phyloP scores from a whole-genome alignment of 2,797 vertebrate species.

The Orestias chungarensis region DNA sequence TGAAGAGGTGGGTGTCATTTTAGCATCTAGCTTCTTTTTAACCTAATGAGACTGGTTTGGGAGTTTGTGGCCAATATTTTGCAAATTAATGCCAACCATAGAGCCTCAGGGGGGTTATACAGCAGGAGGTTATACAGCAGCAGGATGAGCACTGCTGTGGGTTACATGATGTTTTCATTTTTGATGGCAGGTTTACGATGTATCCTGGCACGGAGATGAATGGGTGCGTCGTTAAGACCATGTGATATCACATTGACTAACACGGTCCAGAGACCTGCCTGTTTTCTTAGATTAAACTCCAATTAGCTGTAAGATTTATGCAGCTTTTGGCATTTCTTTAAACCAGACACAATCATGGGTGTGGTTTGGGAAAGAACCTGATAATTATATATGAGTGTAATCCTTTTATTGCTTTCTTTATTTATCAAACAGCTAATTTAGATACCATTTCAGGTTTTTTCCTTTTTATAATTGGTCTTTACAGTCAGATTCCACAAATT shows the following conservation, averaged over 20 bases:
- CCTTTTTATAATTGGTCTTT: neutral
- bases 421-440: neutral
- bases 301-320: neutral
- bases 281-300: neutral
- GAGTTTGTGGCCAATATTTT: constrained; percentile 32
- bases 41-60: constrained; percentile 55
- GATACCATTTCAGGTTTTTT: neutral
- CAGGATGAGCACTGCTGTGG: constrained; percentile 26
- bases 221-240: constrained; percentile 13
- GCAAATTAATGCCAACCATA: constrained; percentile 49
- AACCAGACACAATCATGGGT: neutral
- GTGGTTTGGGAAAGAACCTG: neutral
- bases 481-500: neutral
- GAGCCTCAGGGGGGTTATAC: constrained; percentile 20
- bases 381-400: neutral
- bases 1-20: constrained; percentile 5
- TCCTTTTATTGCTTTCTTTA: neutral
- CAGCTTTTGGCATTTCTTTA: neutral
- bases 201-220: constrained; percentile 15
- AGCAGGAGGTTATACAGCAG: constrained; percentile 21
- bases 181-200: constrained; percentile 41
- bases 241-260: constrained; percentile 11
- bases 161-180: constrained; percentile 55
- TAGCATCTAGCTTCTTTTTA: constrained; percentile 34
- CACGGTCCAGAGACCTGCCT: neutral